Evolutionary conservation across 2,888 invertebrate species (phyloP), one percentile per base, ranked within the genome.

Genomic region (Eupithecia exiguata): DNA sequence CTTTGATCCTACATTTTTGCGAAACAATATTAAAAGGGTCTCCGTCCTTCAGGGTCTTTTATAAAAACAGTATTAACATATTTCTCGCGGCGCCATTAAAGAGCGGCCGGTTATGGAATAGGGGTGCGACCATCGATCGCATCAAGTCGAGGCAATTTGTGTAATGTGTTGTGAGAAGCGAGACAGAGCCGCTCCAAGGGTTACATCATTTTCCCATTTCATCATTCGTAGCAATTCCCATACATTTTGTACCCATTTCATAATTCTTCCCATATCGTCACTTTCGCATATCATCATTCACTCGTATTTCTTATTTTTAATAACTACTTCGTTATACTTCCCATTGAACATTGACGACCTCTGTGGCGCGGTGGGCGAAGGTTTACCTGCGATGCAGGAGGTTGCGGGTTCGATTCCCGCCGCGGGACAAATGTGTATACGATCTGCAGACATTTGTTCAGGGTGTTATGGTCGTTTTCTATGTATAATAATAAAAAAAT

Each of bases 161-260:
- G 80, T 80, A 82, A 81, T 80, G 83, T 82, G 81, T 81, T 81
- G 83, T 81, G 82, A 68, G 81, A 77, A 70, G 79, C 76, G 66
- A 79, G 83, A 79, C 81, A 76, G 35, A 14, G 58, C 25, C 58
- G 58, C 58, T 25, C 5, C 14, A 58, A 58, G 58, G 58, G 25
- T 58, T 53, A 21, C n/a, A n/a, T n/a, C 43, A 4, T 16, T 7
- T 36, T 36, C n/a, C 7, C 5, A 10, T 21, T 53, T 53, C 49
- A 49, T 49, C n/a, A n/a, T 46, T 18, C 6, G 18, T 40, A 40
- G 40, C 40, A 12, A 40, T 40, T 40, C 0, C 40, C 40, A 40
- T 12, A 30, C 1, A 30, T 30, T 30, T 30, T 30, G 4, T 4
- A 12, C 46, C 46, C 6, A 46, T 46, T 46, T 46, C 46, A 46